Base-by-base conservation (phyloP, 2,113 vertebrate species). In the Proterorhinus semilunaris region DNA sequence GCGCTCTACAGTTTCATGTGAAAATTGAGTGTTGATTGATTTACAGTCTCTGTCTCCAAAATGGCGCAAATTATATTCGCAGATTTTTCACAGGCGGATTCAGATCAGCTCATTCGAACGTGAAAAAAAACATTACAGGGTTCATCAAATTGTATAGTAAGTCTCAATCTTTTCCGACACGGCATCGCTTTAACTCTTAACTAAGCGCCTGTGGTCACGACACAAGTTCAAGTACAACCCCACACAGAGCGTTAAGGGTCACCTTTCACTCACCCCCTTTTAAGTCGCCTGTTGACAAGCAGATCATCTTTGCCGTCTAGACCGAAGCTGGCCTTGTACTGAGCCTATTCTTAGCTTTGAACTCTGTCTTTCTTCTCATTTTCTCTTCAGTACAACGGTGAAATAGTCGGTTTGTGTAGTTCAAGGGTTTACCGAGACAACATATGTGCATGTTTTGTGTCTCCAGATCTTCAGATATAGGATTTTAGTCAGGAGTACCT, bases 271-370 rank as follows among this genome's bases (percentile, higher is more conserved):
- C 62, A 72, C 71, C 71, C 71, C 74, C 65, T 66, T 82, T 81
- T 74, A 77, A 87, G 80, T 72, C 71, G 27, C 53, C 69, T 83
- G 83, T 73, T 81, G 76, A 81, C 81, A 85, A 52, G 74, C 55
- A 52, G 74, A 81, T 85, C 76, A 62, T 66, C 64, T 85, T 81
- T 77, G 45, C 71, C 1, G 83, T 83, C 75, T 81, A 81, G 80
- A 86, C 86, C 36, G 64, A 36, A 78, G 83, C 62, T 15, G 66
- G 65, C 74, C 66, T 47, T 81, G 74, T 51, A 75, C 64, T 62
- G 17, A 36, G 48, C 3, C 69, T 62, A 71, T 64, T 61, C 44
- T 12, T 57, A 43, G 57, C 36, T 10, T 27, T 27, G 7, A 12
- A 36, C 54, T 1, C 1, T 27, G 10, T 27, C 10, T 36, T 12